Evolutionary conservation across 2,888 invertebrate species (phyloP).

Genomic region (Erebia ligea): DNA sequence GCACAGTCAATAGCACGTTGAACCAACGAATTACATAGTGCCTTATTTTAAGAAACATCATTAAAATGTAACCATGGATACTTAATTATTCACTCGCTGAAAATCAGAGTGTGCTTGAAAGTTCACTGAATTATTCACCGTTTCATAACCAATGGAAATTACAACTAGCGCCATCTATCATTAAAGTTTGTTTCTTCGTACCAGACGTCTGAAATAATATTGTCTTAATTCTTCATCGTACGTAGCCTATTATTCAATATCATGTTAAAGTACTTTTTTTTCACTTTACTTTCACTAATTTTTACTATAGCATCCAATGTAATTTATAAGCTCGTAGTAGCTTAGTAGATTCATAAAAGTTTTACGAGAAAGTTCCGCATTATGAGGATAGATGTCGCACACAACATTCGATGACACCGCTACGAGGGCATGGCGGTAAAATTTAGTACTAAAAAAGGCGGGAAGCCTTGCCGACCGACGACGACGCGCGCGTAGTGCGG

Average conservation of each 20-base stretch:
- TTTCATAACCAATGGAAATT: neutral
- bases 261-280: neutral
- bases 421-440: slow-evolving; percentile 45
- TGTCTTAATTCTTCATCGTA: no score
- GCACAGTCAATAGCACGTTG: no score
- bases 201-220: neutral
- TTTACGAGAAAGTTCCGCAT: slow-evolving; percentile 55
- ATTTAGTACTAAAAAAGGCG: slow-evolving; percentile 51
- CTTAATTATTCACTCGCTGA: neutral
- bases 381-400: slow-evolving; percentile 64
- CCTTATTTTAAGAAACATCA: no score
- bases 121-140: neutral
- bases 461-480: slow-evolving; percentile 48
- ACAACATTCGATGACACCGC: slow-evolving; percentile 47
- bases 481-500: slow-evolving; percentile 38
- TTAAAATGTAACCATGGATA: no score
- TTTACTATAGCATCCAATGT: neutral
- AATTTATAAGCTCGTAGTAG: neutral
- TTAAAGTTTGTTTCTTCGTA: neutral
- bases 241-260: neutral
- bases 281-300: neutral
- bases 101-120: neutral
- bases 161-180: slow-evolving; percentile 36
- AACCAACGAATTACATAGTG: no score
- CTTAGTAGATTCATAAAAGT: neutral